phyloP scores from a whole-genome alignment of 2,113 vertebrate species.

The Promerops cafer region DNA sequence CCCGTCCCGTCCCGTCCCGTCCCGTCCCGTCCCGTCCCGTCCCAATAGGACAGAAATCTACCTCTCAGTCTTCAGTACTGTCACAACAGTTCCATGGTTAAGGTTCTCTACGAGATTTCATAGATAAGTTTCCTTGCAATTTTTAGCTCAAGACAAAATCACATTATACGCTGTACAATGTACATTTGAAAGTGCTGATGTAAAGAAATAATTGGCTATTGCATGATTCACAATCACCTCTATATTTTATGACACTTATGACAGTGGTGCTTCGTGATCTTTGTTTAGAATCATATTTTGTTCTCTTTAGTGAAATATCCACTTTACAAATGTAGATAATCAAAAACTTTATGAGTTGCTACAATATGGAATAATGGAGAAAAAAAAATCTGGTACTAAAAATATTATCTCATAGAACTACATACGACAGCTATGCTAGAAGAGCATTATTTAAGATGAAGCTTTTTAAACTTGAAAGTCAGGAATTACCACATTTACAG shows the following conservation, averaged over 20 bases:
- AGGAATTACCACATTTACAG: neutral
- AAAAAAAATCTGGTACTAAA: neutral
- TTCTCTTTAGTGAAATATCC: neutral
- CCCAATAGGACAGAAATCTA: neutral
- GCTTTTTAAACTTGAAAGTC: neutral
- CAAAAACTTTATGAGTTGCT: neutral
- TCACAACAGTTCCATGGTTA: neutral
- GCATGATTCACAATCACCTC: neutral
- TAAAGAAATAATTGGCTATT: neutral
- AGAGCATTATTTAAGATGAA: neutral
- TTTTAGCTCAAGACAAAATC: neutral
- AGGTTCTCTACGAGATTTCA: neutral
- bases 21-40: neutral
- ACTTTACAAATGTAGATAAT: neutral
- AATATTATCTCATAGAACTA: neutral
- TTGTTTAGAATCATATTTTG: neutral
- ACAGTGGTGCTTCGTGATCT: neutral
- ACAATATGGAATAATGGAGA: neutral
- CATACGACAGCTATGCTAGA: neutral
- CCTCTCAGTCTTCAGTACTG: neutral
- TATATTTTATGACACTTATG: neutral
- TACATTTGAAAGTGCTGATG: neutral
- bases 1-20: neutral
- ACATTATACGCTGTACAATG: neutral
- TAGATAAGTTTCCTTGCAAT: neutral